A percentile compares a stretch with the other conserved stretches of the same genome.
Evolutionary conservation across 2,797 vertebrate genomes (phyloP).

Genomic region (Phalloptychus januarius): DNA sequence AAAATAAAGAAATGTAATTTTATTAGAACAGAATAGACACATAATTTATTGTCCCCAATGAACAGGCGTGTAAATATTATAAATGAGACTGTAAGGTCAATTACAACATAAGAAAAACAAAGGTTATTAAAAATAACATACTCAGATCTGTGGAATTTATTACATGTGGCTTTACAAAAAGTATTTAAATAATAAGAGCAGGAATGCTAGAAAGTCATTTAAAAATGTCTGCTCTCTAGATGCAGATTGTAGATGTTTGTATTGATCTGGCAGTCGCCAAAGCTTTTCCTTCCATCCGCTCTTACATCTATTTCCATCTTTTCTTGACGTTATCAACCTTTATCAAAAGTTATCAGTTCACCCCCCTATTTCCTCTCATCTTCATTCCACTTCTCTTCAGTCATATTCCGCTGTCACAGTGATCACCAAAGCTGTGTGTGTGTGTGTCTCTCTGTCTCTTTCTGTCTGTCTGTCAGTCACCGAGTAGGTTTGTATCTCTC

Average conservation of each 20-base stretch:
- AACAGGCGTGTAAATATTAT: too few relatives aligned
- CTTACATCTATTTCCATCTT: constrained; percentile 54
- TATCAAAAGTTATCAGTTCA: constrained; percentile 76
- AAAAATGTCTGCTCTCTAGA: constrained; percentile 45
- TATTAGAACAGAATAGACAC: not conserved
- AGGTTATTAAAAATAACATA: not conserved
- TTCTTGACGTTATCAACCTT: constrained; percentile 69
- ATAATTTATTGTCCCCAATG: not conserved
- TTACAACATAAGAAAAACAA: not conserved
- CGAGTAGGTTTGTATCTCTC: constrained; percentile 37
- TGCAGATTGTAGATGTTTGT: constrained; percentile 68
- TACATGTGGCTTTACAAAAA: not conserved
- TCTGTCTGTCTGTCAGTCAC: constrained; percentile 33
- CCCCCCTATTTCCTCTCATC: constrained; percentile 45
- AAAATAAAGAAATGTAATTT: not conserved
- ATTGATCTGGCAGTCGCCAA: constrained; percentile 67
- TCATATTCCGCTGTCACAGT: constrained; percentile 72
- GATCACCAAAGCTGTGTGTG: constrained; percentile 50
- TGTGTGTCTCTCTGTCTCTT: constrained; percentile 26
- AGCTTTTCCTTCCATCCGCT: constrained; percentile 49
- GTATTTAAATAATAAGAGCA: not conserved
- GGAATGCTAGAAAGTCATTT: constrained; percentile 8
- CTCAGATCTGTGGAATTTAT: not conserved
- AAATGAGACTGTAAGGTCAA: not conserved
- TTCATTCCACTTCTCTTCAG: constrained; percentile 50